Evolutionary conservation across 2,797 vertebrate species (phyloP), one percentile per base, ranked within the genome.

Genomic region (Coregonus ussuriensis): DNA sequence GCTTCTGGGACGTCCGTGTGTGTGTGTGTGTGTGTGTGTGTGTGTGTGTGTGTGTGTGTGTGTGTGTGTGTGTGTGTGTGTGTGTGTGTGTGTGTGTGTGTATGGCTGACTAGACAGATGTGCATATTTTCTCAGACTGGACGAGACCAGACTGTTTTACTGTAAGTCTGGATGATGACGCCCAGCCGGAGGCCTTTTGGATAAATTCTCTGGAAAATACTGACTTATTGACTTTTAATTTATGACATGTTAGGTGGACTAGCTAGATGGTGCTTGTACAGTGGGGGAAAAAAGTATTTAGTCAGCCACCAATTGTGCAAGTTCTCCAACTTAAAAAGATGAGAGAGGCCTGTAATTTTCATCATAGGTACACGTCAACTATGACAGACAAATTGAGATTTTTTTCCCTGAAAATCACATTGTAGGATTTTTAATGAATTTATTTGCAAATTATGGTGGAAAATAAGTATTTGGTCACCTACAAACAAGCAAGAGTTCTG

Each of bases 51-150:
- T 62, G 72, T 25, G 25, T 25, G 25, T 25, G 18, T 63, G 41
- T 63, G 72, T 75, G 25, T 3, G 3, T 77, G 79, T 72, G 25
- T 29, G 66, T 65, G 75, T 87, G 84, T 87, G 76, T 29, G 35
- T 70, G 31, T 65, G 77, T 53, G 75, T 37, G 70, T 14, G 65
- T 16, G 74, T 1, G 75, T n/a, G 59, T n/a, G 63, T 67, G 37
- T n/a, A n/a, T 14, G 25, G 21, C 63, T 71, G 41, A 74, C 69
- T 59, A 76, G 73, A 80, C 74, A 70, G 33, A 73, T 15, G 52
- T 73, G 51, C 67, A 75, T 74, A 80, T 84, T 91, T 85, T 80
- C 78, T 80, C 72, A 70, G 67, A 62, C 29, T 82, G 79, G 79
- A 71, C 3, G 54, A 78, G 76, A 83, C 81, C 82, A 70, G 83